A percentile compares a stretch with the other conserved stretches of the same genome.
Conservation (phyloP, 2,113 vertebrate species). For the Nettapus auritus region DNA sequence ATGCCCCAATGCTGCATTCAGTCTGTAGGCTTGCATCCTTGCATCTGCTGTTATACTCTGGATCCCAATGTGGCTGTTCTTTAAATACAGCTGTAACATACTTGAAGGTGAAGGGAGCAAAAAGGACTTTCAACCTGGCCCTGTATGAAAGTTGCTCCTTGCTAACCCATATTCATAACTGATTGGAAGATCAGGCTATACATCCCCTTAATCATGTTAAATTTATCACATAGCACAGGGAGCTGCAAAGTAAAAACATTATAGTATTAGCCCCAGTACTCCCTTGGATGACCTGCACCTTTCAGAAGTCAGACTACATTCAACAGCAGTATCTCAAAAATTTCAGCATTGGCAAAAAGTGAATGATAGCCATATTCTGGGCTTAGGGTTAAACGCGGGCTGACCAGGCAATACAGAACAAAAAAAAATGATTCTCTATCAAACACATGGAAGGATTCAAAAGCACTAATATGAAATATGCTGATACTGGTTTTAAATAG, state of each 20-base stretch:
- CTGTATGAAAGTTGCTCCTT: background rate
- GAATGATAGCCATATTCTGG: background rate
- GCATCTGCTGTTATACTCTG: background rate
- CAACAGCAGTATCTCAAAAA: background rate
- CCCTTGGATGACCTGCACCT: background rate
- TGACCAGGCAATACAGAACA: background rate
- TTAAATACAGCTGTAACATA: background rate
- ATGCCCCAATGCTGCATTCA: background rate
- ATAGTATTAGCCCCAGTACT: background rate
- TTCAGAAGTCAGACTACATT: background rate
- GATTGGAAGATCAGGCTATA: background rate
- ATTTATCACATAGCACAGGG: background rate
- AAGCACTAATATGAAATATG: background rate
- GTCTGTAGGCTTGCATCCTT: background rate
- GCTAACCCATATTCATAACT: background rate
- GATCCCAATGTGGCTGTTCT: background rate
- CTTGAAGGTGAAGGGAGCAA: background rate
- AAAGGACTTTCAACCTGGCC: background rate
- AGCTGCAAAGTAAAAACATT: background rate
- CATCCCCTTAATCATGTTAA: background rate
- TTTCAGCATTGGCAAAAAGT: background rate
- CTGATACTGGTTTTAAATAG: background rate
- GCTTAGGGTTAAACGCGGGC: background rate
- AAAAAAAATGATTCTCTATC: background rate
- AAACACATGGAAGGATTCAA: background rate